Percentiles rank a stretch among this genome's conserved stretches.
These are phyloP conservation scores for Periphyllus acericola DNA, from an alignment of 2,888 invertebrate genomes.

Conservation along the genomic window DNA sequence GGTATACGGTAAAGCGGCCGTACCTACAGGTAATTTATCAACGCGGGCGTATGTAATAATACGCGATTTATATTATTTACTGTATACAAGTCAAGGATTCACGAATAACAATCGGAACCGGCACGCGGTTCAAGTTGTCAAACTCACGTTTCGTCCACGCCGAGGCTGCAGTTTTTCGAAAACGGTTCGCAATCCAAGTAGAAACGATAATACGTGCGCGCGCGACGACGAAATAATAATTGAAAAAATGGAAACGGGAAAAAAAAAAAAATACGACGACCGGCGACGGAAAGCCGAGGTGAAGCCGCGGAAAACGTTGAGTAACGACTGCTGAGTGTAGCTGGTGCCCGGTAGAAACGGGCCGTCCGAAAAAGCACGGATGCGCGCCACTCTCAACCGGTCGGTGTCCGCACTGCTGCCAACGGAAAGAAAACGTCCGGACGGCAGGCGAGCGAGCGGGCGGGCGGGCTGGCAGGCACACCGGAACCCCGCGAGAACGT, in stretches of 20 bases:
- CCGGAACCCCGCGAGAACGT: too few species aligned
- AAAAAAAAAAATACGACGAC: background rate
- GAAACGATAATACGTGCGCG: background rate
- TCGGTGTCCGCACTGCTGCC: constrained; percentile 33
- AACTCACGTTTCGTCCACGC: too few species aligned
- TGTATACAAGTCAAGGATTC: too few species aligned
- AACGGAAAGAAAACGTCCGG: background rate
- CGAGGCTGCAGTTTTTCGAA: background rate
- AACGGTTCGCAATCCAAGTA: background rate
- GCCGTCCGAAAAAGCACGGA: background rate
- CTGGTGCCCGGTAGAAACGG: background rate
- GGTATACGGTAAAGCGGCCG: too few species aligned
- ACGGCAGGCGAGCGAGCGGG: too few species aligned
- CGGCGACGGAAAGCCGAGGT: background rate
- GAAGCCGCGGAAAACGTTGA: background rate
- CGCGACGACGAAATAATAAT: background rate
- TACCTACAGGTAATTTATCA: too few species aligned
- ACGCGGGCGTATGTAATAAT: too few species aligned
- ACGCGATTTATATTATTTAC: too few species aligned
- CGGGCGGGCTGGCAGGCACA: too few species aligned
- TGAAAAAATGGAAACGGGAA: background rate
- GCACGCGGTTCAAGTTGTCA: too few species aligned
- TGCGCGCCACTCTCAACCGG: constrained; percentile 40
- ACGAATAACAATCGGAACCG: too few species aligned
- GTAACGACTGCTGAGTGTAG: constrained; percentile 4